Evolutionary conservation across 2,113 vertebrate genomes (phyloP).

Genomic region (Phoxinus phoxinus): DNA sequence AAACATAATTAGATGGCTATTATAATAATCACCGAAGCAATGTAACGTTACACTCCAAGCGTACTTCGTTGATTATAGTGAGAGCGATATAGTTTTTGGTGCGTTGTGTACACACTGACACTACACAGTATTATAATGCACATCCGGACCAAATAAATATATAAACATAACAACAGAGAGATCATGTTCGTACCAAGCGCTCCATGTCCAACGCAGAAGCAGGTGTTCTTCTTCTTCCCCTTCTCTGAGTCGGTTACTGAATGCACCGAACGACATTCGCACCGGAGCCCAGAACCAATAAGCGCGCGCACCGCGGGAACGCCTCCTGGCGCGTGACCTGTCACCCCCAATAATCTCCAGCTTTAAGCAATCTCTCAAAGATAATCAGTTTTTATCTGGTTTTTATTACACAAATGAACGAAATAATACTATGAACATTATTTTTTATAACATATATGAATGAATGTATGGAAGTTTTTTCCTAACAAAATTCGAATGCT

Average conservation of each 20-base stretch:
- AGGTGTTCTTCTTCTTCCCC: conserved; percentile 21
- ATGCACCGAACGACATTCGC: not conserved
- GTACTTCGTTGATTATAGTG: not conserved
- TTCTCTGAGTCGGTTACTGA: not conserved
- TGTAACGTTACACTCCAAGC: not conserved
- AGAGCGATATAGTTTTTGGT: not conserved
- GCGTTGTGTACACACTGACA: not conserved
- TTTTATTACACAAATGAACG: too few species aligned
- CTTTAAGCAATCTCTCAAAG: conserved; percentile 6
- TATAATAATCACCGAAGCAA: not conserved
- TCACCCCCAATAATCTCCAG: not conserved
- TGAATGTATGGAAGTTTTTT: too few species aligned
- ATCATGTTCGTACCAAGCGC: conserved; percentile 39
- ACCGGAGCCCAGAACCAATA: conserved; percentile 63
- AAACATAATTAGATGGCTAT: not conserved
- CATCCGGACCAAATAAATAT: not conserved
- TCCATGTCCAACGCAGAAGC: conserved; percentile 42
- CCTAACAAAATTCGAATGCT: too few species aligned
- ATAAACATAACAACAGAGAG: not conserved
- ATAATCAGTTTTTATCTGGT: not conserved
- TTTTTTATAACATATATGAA: too few species aligned
- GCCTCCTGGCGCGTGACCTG: conserved; percentile 63
- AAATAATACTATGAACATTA: too few species aligned
- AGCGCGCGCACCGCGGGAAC: conserved; percentile 57
- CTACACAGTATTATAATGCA: not conserved